phyloP scores from a whole-genome alignment of 2,888 invertebrate species.

The Cyrtodaria siliqua region DNA sequence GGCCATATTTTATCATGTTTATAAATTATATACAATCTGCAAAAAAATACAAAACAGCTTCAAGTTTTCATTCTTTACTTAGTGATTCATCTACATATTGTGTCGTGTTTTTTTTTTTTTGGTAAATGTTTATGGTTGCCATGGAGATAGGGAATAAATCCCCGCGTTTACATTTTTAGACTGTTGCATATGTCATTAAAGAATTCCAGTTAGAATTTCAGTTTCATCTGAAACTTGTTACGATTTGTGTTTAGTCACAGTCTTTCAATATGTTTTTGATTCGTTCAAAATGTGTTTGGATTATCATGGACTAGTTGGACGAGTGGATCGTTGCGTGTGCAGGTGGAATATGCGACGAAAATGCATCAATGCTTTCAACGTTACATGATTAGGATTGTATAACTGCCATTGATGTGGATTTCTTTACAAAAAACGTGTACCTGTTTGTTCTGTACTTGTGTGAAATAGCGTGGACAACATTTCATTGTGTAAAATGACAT shows the following conservation, averaged over 20 bases:
- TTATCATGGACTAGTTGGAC: background rate
- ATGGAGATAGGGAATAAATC: constrained; percentile 20
- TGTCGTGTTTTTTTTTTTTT: constrained; percentile 47
- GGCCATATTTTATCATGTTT: constrained; percentile 9
- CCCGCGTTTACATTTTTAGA: constrained; percentile 9
- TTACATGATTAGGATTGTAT: too few relatives aligned
- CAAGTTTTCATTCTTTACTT: constrained; percentile 53
- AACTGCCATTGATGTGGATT: constrained; percentile 9
- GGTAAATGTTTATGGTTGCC: constrained; percentile 45
- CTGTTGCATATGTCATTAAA: constrained; percentile 13
- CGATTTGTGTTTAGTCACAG: constrained; percentile 53
- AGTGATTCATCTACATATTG: constrained; percentile 53
- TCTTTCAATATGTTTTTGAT: constrained; percentile 48
- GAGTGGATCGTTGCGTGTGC: background rate
- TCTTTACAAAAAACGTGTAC: constrained; percentile 13
- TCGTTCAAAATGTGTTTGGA: background rate
- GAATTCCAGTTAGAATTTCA: constrained; percentile 19
- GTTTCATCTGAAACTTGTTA: background rate
- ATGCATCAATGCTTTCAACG: constrained; percentile 3
- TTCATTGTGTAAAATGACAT: background rate
- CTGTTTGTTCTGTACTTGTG: constrained; percentile 14
- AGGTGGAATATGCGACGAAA: background rate
- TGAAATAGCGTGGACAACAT: constrained; percentile 2
- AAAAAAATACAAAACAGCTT: constrained; percentile 51
- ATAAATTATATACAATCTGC: constrained; percentile 25